Evolutionary conservation across 2,797 vertebrate species (phyloP).

Genomic region (Odontamblyopus rebecca): DNA sequence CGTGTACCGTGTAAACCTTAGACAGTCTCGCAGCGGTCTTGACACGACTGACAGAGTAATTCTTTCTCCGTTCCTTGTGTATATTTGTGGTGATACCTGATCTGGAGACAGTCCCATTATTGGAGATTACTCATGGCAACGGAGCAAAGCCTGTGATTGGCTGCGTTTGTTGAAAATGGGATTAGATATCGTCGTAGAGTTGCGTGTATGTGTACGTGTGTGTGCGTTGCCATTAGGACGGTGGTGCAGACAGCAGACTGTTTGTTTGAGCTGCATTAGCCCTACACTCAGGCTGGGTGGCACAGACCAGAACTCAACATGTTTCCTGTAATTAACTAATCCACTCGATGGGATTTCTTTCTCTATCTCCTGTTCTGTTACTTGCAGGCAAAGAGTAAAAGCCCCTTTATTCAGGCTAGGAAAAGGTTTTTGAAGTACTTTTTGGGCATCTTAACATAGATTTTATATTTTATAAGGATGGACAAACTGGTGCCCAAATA

Average conservation of each 20-base stretch:
- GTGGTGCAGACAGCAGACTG: slow-evolving; percentile 55
- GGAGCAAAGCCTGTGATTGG: slow-evolving; percentile 23
- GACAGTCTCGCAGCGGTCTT: slow-evolving; percentile 21
- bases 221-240: slow-evolving; percentile 61
- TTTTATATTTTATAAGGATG: too few species aligned
- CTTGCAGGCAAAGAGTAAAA: background rate
- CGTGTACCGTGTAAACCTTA: background rate
- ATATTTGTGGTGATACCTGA: slow-evolving; percentile 65
- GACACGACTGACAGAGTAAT: slow-evolving; percentile 33
- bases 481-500: too few species aligned
- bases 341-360: slow-evolving; percentile 37
- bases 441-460: too few species aligned
- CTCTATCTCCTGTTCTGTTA: background rate
- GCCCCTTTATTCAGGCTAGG: background rate
- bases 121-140: slow-evolving; percentile 43
- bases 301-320: slow-evolving; percentile 57
- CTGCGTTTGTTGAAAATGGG: slow-evolving; percentile 68
- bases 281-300: slow-evolving; percentile 46
- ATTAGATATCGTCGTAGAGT: slow-evolving; percentile 61
- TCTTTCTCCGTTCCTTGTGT: slow-evolving; percentile 53
- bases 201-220: slow-evolving; percentile 60
- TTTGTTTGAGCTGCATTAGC: slow-evolving; percentile 67
- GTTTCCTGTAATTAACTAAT: slow-evolving; percentile 78
- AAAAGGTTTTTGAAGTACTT: too few species aligned
- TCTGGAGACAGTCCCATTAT: slow-evolving; percentile 44